These are phyloP conservation scores for Burhinus oedicnemus DNA, from an alignment of 2,113 vertebrate genomes.

Conservation along the genomic window DNA sequence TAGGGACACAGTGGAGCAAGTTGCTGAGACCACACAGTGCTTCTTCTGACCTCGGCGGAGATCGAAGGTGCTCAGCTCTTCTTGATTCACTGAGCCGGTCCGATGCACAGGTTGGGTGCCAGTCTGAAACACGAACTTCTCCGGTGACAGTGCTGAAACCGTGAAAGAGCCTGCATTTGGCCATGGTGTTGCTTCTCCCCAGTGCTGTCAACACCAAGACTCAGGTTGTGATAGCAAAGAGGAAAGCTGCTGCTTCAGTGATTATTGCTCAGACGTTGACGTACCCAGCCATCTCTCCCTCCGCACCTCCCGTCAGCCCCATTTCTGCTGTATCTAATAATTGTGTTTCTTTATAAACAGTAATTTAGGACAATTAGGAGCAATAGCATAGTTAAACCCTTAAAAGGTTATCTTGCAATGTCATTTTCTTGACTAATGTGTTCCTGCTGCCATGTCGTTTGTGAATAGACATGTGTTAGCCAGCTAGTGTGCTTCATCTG, in stretches of 20 bases:
- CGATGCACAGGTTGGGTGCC: neutral
- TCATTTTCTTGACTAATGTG: slow-evolving; percentile 69
- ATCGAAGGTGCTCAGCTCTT: neutral
- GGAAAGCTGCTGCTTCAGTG: slow-evolving; percentile 19
- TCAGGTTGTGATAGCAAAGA: neutral
- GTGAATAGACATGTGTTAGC: slow-evolving; percentile 81
- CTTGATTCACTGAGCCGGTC: neutral
- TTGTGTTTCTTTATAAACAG: slow-evolving; percentile 58
- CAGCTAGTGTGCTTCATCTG: slow-evolving; percentile 74
- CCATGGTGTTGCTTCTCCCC: neutral
- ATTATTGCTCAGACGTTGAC: neutral
- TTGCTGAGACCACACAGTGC: rapidly evolving
- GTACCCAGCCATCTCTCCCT: neutral
- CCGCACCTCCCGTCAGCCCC: neutral
- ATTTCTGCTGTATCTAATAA: slow-evolving; percentile 20
- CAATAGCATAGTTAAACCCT: slow-evolving; percentile 38
- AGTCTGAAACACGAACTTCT: neutral
- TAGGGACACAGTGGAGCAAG: neutral
- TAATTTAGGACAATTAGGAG: slow-evolving; percentile 63
- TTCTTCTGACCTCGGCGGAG: neutral
- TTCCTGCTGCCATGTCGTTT: slow-evolving; percentile 76
- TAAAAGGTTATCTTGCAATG: slow-evolving; percentile 71
- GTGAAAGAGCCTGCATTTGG: slow-evolving; percentile 19
- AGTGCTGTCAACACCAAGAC: slow-evolving; percentile 18
- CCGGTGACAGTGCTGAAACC: neutral